Percentiles rank a stretch among this genome's conserved stretches.
phyloP scores from a whole-genome alignment of 2,888 invertebrate genomes.

The Tribolium freemani region DNA sequence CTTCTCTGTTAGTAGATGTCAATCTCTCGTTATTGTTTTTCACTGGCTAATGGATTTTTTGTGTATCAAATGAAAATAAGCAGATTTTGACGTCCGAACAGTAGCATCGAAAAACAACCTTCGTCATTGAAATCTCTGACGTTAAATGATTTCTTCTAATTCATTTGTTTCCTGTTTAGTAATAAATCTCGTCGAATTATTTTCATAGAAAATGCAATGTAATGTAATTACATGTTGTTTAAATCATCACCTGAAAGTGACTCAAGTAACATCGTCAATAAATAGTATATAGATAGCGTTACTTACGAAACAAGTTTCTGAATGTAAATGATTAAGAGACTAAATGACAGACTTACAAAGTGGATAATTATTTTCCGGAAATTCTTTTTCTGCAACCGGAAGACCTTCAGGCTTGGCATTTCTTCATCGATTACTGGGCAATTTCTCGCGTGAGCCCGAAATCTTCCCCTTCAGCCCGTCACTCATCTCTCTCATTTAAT shows the following conservation, averaged over 20 bases:
- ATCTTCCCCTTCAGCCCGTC: slow-evolving; percentile 1
- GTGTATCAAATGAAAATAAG: not conserved
- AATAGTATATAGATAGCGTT: not conserved
- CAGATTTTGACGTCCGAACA: not conserved
- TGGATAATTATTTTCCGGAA: not conserved
- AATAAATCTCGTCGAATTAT: not conserved
- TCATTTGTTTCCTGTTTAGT: not conserved
- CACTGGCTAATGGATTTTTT: not conserved
- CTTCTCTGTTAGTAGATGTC: not conserved
- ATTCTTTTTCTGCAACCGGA: not conserved
- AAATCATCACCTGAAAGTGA: not conserved
- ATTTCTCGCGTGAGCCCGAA: not conserved
- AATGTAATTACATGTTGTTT: not conserved
- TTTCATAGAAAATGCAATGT: not conserved
- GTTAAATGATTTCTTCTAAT: not conserved
- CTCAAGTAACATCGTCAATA: not conserved
- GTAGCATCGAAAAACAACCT: not conserved
- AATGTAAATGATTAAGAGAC: not conserved
- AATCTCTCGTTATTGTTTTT: not conserved
- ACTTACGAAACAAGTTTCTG: not conserved
- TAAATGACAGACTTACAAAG: not conserved
- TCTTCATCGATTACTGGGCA: not conserved
- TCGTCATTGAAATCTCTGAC: not conserved
- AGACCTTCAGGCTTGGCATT: not conserved
- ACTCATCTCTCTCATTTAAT: slow-evolving; percentile 23